Conservation (phyloP, 2,888 invertebrate species). For the Ectemnius cavifrons region DNA sequence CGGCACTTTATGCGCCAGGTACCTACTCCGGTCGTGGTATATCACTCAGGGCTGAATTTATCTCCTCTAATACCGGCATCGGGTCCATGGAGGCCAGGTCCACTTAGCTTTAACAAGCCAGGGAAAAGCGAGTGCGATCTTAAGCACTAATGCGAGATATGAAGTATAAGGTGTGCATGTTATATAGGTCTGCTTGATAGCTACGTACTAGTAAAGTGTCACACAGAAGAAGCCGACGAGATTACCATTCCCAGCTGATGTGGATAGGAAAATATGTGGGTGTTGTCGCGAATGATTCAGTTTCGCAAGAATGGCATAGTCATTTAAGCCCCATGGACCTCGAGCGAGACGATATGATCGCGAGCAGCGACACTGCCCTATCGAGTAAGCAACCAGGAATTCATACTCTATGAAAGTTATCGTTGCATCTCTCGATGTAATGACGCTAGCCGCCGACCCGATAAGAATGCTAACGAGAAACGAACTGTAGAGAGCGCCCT, state of each 20-base stretch:
- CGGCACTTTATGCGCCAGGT: not conserved
- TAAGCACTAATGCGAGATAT: too few species aligned
- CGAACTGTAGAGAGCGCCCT: too few species aligned
- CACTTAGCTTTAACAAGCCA: too few species aligned
- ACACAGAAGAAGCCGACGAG: too few species aligned
- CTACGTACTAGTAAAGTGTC: too few species aligned
- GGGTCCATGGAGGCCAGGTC: too few species aligned
- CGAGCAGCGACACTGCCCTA: not conserved
- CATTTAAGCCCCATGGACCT: not conserved
- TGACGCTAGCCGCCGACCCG: not conserved
- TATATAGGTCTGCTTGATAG: too few species aligned
- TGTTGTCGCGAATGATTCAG: slow-evolving; percentile 6
- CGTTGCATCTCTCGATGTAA: slow-evolving; percentile 10
- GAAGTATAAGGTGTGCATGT: too few species aligned
- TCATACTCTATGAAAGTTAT: not conserved
- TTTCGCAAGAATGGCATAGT: not conserved
- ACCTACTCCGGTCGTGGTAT: too few species aligned
- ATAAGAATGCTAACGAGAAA: not conserved
- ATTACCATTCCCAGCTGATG: not conserved
- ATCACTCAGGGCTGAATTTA: too few species aligned
- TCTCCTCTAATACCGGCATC: too few species aligned
- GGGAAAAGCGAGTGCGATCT: too few species aligned
- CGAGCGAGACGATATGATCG: not conserved
- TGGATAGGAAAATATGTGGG: not conserved
- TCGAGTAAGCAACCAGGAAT: slow-evolving; percentile 11